Evolutionary conservation across 2,888 invertebrate genomes (phyloP).

Genomic region (Andrena trimmerana): DNA sequence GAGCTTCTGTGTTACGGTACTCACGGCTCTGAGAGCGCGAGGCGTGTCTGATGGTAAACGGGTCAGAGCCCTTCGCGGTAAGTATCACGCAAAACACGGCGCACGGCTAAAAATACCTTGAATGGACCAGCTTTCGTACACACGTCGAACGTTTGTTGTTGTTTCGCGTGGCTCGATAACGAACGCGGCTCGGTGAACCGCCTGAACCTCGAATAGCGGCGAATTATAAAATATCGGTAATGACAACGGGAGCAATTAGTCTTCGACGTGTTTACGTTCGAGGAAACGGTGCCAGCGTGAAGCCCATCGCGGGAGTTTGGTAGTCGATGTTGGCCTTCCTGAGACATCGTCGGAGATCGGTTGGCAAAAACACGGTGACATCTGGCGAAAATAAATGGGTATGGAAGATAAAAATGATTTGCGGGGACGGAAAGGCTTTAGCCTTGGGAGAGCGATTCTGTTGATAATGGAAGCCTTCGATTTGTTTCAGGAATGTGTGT

Average conservation of each 20-base stretch:
- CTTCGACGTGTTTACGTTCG: constrained; percentile 41
- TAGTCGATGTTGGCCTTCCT: not conserved
- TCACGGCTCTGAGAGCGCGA: constrained; percentile 36
- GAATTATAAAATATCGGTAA: constrained; percentile 46
- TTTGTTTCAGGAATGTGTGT: not conserved
- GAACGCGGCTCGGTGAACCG: not conserved
- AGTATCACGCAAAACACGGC: constrained; percentile 37
- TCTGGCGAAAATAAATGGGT: constrained; percentile 22
- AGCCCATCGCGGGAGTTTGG: not conserved
- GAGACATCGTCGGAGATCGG: not conserved
- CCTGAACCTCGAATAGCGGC: constrained; percentile 9
- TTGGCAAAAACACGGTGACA: not conserved
- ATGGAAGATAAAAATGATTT: constrained; percentile 32
- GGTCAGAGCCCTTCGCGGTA: constrained; percentile 55
- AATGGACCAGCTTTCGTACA: constrained; percentile 1
- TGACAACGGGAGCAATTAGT: constrained; percentile 28
- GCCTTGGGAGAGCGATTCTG: not conserved
- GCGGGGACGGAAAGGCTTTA: not conserved
- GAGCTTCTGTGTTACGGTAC: constrained; percentile 18
- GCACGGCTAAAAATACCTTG: constrained; percentile 37
- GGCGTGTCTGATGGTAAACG: constrained; percentile 51
- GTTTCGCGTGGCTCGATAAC: constrained; percentile 12
- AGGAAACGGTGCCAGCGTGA: constrained; percentile 27
- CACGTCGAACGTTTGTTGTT: constrained; percentile 5
- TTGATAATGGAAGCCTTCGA: not conserved